These are phyloP conservation scores for Aquatica leii DNA, from an alignment of 2,888 invertebrate species.

Conservation along the genomic window DNA sequence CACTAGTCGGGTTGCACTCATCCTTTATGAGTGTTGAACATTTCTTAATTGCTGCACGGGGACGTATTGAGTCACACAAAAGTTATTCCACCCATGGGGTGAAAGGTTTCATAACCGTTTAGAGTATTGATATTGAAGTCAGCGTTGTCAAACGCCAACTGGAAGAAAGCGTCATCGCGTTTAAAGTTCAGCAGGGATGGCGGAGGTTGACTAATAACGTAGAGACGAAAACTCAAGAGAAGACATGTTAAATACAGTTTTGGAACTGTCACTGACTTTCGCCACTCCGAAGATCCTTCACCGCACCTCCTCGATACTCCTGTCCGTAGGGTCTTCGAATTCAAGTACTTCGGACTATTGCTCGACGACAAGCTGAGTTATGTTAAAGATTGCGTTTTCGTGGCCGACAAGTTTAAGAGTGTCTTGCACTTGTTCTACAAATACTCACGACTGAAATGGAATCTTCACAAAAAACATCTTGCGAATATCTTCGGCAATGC, in stretches of 20 bases:
- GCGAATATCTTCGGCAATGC: too few species aligned
- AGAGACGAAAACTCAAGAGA: slow-evolving; percentile 2
- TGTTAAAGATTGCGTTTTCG: too few species aligned
- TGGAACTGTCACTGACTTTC: too few species aligned
- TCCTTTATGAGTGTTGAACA: neutral
- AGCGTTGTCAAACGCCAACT: slow-evolving; percentile 9
- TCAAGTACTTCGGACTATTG: too few species aligned
- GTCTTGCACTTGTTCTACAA: too few species aligned
- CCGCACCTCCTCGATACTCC: too few species aligned
- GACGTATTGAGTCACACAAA: slow-evolving; percentile 3
- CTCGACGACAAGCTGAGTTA: too few species aligned
- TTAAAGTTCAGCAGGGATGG: slow-evolving; percentile 1
- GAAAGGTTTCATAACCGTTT: neutral
- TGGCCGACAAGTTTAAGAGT: too few species aligned
- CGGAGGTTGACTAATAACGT: slow-evolving; percentile 4
- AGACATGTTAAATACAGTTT: neutral
- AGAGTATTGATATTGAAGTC: slow-evolving; percentile 8
- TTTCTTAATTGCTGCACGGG: neutral
- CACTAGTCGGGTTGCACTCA: neutral
- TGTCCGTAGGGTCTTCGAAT: too few species aligned
- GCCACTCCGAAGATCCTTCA: too few species aligned
- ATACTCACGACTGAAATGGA: too few species aligned
- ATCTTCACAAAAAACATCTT: too few species aligned
- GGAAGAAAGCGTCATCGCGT: slow-evolving; percentile 2
- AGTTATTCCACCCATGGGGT: slow-evolving; percentile 14